A percentile compares a stretch with the other conserved stretches of the same genome.
phyloP scores from a whole-genome alignment of 2,888 invertebrate genomes.

The Drosophila fulvimacula region DNA sequence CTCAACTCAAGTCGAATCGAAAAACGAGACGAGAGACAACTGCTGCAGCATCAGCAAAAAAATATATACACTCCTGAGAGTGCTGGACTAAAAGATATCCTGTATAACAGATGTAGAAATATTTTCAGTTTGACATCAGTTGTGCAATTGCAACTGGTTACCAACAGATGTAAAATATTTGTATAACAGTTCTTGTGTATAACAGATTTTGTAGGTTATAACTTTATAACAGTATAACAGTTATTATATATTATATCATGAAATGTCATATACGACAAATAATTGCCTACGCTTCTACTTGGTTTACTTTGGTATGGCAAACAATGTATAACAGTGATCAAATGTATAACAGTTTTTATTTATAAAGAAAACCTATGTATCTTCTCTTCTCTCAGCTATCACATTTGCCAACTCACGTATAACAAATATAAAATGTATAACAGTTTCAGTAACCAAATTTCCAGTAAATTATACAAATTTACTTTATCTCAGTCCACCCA shows the following conservation, averaged over 20 bases:
- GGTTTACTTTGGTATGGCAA: not conserved
- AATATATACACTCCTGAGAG: not conserved
- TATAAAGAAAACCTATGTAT: too few species aligned
- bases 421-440: not conserved
- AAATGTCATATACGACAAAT: not conserved
- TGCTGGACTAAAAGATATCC: not conserved
- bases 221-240: slow-evolving; percentile 5
- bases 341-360: not conserved
- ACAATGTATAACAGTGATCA: not conserved
- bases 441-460: accelerated
- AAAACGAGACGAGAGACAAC: slow-evolving; percentile 27
- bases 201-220: too few species aligned
- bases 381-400: not conserved
- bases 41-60: slow-evolving; percentile 45
- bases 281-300: not conserved
- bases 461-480: too few species aligned
- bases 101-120: not conserved
- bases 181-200: too few species aligned
- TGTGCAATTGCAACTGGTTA: not conserved
- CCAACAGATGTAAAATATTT: not conserved
- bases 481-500: not conserved
- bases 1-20: slow-evolving; percentile 24
- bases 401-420: not conserved
- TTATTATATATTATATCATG: not conserved
- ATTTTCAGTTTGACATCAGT: too few species aligned